These are phyloP conservation scores for Clytia hemisphaerica DNA, from an alignment of 30 jellyfish, hydroid and myxozoan species.

Conservation along the genomic window DNA sequence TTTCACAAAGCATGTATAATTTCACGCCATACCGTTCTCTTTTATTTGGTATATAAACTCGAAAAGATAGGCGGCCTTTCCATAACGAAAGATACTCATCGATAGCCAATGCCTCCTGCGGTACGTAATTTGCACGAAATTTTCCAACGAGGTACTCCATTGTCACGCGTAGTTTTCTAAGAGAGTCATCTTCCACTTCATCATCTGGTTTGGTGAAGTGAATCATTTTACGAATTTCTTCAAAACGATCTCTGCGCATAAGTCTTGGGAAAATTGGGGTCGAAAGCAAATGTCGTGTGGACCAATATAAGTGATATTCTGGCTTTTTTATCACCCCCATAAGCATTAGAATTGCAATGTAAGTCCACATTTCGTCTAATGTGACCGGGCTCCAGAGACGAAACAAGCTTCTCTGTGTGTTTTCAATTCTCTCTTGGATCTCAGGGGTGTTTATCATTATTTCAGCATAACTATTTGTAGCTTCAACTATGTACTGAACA, in stretches of 20 bases:
- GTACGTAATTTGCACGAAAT: not conserved
- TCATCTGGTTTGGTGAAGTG: not conserved
- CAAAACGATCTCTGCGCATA: not conserved
- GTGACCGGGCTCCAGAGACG: not conserved
- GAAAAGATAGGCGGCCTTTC: too few species aligned
- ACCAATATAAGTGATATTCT: not conserved
- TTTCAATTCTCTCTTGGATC: not conserved
- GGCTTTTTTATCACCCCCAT: not conserved
- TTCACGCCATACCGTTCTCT: too few species aligned
- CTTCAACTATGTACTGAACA: not conserved
- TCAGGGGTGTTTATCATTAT: not conserved
- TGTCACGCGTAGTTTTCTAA: too few species aligned
- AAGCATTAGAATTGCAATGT: too few species aligned
- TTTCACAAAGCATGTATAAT: too few species aligned
- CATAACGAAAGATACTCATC: too few species aligned
- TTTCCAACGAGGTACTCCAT: too few species aligned
- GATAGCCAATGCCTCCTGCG: too few species aligned
- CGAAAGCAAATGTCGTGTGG: not conserved
- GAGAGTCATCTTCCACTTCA: not conserved
- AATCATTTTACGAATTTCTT: not conserved
- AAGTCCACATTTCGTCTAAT: not conserved
- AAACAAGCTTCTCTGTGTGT: not conserved
- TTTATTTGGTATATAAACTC: too few species aligned
- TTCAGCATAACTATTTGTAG: not conserved
- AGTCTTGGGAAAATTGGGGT: not conserved